A percentile compares a stretch with the other conserved stretches of the same genome.
phyloP scores from a whole-genome alignment of 2,113 vertebrate species.

The Cyprinodon brontotheroides region DNA sequence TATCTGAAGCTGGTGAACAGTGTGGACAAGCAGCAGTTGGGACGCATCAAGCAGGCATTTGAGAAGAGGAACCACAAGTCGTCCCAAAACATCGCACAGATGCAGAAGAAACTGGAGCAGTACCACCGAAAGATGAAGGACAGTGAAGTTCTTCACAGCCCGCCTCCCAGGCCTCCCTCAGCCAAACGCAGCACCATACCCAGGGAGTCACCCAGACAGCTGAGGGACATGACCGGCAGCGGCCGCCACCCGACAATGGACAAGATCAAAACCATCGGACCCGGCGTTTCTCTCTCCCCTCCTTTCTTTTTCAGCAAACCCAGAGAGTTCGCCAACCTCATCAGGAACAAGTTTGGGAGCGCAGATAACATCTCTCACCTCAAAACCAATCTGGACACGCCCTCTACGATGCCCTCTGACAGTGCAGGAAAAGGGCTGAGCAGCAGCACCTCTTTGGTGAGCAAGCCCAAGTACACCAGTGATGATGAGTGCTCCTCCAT shows the following conservation, averaged over 20 bases:
- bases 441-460: conserved; percentile 89
- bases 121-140: conserved; percentile 93
- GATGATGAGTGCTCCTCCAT: conserved; percentile 94
- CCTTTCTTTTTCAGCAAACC: conserved; percentile 93
- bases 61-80: conserved; percentile 99
- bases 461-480: conserved; percentile 91
- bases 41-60: conserved; percentile 95
- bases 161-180: background rate
- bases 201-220: conserved; percentile 88
- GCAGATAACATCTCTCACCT: conserved; percentile 94
- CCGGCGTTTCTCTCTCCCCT: conserved; percentile 89
- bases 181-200: conserved; percentile 72
- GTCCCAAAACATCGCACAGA: conserved; percentile 90
- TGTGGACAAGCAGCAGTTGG: conserved; percentile 92
- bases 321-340: conserved; percentile 92
- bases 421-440: conserved; percentile 83
- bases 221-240: conserved; percentile 90
- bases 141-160: conserved; percentile 78
- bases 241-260: conserved; percentile 89
- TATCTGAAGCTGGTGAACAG: conserved; percentile 96
- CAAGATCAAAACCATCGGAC: conserved; percentile 92
- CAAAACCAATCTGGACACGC: conserved; percentile 87
- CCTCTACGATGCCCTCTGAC: conserved; percentile 77
- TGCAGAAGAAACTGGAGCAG: conserved; percentile 96
- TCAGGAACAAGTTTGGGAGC: conserved; percentile 96